Conservation (phyloP, 2,797 vertebrate genomes). For the Alauda arvensis region DNA sequence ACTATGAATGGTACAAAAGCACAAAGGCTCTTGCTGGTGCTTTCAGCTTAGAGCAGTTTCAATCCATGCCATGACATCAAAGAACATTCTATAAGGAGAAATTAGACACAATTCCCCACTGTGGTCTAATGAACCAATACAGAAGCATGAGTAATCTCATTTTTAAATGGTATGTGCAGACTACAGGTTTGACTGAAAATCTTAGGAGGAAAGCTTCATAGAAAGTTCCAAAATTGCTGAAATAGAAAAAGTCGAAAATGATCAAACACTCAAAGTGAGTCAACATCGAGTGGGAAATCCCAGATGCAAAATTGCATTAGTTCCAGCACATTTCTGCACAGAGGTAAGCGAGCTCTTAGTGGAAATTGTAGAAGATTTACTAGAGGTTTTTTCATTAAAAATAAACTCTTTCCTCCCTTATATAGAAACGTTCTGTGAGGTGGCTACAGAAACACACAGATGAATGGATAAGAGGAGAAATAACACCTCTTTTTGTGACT, state of each 20-base stretch:
- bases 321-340: slow-evolving; percentile 26
- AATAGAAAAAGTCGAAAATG: not conserved
- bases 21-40: not conserved
- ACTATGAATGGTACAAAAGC: not conserved
- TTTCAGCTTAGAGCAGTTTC: not conserved
- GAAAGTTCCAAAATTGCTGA: not conserved
- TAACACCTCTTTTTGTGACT: not conserved
- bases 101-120: not conserved
- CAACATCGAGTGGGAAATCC: not conserved
- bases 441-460: not conserved
- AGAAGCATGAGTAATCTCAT: not conserved
- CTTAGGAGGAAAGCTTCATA: not conserved
- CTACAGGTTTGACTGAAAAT: not conserved
- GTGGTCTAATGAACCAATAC: not conserved
- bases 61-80: not conserved
- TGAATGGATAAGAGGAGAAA: not conserved
- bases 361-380: not conserved
- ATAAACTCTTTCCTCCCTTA: not conserved
- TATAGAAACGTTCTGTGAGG: not conserved
- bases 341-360: not conserved
- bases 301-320: slow-evolving; percentile 1
- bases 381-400: not conserved
- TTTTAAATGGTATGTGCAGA: not conserved
- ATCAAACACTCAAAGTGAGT: not conserved
- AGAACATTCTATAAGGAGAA: not conserved